phyloP scores from a whole-genome alignment of 2,797 vertebrate species.

The Crocodylus rhombifer region DNA sequence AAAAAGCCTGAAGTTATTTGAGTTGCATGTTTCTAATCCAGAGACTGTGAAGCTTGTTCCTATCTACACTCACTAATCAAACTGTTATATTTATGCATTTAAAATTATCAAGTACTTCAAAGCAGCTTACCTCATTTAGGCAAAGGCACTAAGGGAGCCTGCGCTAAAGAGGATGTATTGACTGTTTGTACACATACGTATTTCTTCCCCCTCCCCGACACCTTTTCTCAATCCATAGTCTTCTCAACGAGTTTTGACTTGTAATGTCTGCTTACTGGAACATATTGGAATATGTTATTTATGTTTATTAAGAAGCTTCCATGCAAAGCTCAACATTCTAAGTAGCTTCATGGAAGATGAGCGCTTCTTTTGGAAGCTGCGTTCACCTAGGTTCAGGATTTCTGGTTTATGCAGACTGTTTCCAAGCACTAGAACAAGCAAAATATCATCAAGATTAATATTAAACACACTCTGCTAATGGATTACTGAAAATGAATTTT shows the following conservation, averaged over 20 bases:
- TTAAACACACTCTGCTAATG: background rate
- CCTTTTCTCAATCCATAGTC: background rate
- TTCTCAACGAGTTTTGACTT: background rate
- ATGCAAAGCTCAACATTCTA: background rate
- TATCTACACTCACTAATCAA: background rate
- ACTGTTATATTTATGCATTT: background rate
- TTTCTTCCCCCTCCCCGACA: no score
- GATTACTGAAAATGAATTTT: background rate
- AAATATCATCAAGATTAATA: background rate
- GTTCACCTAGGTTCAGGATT: background rate
- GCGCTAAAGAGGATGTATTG: fast-evolving
- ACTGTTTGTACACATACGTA: background rate
- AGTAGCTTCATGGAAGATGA: no score
- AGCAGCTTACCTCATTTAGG: background rate
- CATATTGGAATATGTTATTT: background rate
- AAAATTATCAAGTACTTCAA: background rate
- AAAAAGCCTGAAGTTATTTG: background rate
- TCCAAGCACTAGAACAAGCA: fast-evolving
- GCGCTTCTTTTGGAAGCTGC: no score
- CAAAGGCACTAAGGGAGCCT: background rate
- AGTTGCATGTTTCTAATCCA: background rate
- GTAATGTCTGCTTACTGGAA: background rate
- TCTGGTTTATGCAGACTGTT: background rate
- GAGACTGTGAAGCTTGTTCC: background rate
- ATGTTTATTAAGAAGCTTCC: background rate